Percentiles rank a stretch among this genome's conserved stretches.
Conservation (phyloP, 2,888 invertebrate genomes). For the Aporophyla lueneburgensis region DNA sequence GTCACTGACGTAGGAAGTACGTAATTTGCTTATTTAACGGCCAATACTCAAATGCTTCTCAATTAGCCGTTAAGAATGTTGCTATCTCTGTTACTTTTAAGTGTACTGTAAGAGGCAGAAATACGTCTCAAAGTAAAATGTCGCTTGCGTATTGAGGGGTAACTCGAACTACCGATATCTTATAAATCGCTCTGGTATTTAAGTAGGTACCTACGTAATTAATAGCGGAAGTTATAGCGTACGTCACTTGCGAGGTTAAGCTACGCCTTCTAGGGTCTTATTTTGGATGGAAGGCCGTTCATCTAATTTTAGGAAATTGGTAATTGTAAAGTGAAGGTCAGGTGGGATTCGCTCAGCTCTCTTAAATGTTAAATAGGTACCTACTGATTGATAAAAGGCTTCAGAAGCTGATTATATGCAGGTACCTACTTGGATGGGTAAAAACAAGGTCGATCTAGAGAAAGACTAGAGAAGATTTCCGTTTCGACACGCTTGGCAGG, state of each 20-base stretch:
- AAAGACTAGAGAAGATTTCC: too few relatives aligned
- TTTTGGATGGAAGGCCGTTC: conserved; percentile 11
- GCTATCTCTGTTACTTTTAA: not conserved
- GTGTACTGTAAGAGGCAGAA: not conserved
- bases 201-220: not conserved
- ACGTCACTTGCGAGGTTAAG: conserved; percentile 31
- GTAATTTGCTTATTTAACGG: not conserved
- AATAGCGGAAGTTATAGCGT: conserved; percentile 11
- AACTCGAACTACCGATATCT: not conserved
- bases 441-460: not conserved
- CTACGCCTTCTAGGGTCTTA: conserved; percentile 18
- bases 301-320: conserved; percentile 18
- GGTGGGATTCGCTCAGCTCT: not conserved
- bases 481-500: too few relatives aligned
- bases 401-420: not conserved
- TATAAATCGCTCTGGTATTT: not conserved
- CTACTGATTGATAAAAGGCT: not conserved
- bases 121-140: not conserved
- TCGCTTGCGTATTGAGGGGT: not conserved
- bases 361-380: not conserved
- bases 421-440: not conserved
- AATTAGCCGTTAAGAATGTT: not conserved
- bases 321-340: conserved; percentile 9
- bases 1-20: not conserved
- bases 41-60: not conserved